phyloP scores from a whole-genome alignment of 2,888 invertebrate genomes.

The Pelosia muscerda region DNA sequence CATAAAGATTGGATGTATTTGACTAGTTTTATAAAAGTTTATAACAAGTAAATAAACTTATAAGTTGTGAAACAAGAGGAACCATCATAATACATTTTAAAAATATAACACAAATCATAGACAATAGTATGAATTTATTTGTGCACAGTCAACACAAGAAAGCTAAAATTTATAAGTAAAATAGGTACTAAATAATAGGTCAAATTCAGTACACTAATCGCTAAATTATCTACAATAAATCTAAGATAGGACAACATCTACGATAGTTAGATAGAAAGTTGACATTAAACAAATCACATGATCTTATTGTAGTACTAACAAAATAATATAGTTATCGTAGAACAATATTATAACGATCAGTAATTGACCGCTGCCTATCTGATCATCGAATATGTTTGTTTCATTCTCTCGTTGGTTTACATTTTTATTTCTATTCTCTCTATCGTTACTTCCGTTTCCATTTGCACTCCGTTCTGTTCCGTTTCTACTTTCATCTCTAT shows the following conservation, averaged over 20 bases:
- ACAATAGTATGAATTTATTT: conserved; percentile 40
- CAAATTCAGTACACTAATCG: conserved; percentile 31
- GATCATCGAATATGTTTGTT: conserved; percentile 56
- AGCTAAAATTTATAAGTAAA: conserved; percentile 30
- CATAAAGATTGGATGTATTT: conserved; percentile 13
- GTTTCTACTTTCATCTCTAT: conserved; percentile 40
- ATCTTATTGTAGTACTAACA: conserved; percentile 61
- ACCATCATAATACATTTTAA: conserved; percentile 35
- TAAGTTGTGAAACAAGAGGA: conserved; percentile 25
- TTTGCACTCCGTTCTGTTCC: no score
- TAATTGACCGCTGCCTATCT: conserved; percentile 74
- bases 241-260: conserved; percentile 28
- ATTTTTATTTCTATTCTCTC: conserved; percentile 61
- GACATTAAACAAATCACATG: conserved; percentile 34
- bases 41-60: conserved; percentile 7
- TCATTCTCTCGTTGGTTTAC: conserved; percentile 70
- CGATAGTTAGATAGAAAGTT: conserved; percentile 43
- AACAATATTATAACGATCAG: conserved; percentile 71
- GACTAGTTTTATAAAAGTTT: conserved; percentile 3
- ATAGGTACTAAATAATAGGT: conserved; percentile 36
- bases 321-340: conserved; percentile 66
- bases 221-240: conserved; percentile 47
- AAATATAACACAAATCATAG: conserved; percentile 28
- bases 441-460: conserved; percentile 50
- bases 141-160: conserved; percentile 47